Evolutionary conservation across 2,113 vertebrate species (phyloP), one percentile per base, ranked within the genome.

Genomic region (Urocynchramus pylzowi): DNA sequence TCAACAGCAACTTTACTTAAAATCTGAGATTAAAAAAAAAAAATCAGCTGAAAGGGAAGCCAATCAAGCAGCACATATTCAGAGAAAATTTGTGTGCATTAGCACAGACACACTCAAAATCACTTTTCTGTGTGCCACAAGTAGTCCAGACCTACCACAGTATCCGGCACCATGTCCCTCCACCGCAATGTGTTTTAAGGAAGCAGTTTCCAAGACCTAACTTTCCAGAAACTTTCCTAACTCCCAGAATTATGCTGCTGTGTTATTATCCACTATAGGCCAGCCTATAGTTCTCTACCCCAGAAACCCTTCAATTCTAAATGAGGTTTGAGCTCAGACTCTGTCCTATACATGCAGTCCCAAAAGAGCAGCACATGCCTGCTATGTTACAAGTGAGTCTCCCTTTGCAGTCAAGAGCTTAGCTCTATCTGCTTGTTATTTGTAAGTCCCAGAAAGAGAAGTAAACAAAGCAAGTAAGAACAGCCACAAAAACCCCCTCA

Each of bases 381-480:
- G 71, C 33, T 33, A 2, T 2, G 0, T 17, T 22, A 39, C 30
- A 60, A 47, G 14, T 1, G 1, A 88, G 27, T 22, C n/a, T 68
- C 69, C 87, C 39, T 52, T 7, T 21, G 68, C 33, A 54, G 45
- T 3, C 13, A 50, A 54, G 70, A 59, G 26, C 42, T n/a, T n/a
- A n/a, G n/a, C n/a, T n/a, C n/a, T n/a, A n/a, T n/a, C n/a, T n/a
- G n/a, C n/a, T n/a, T n/a, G n/a, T n/a, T n/a, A n/a, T n/a, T n/a
- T n/a, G n/a, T n/a, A n/a, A 45, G 39, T 16, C 45, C 42, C 45
- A 28, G 42, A 37, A 79, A 79, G 26, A 79, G 56, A 84, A 81
- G n/a, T 50, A 87, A 91, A 96, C 28, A 89, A 65, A 87, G 60
- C 81, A 93, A 59, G 81, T 45, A 76, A 27, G 17, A 73, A 17